Evolutionary conservation across 2,797 vertebrate species (phyloP), one percentile per base, ranked within the genome.

Genomic region (Malacoraja senta): DNA sequence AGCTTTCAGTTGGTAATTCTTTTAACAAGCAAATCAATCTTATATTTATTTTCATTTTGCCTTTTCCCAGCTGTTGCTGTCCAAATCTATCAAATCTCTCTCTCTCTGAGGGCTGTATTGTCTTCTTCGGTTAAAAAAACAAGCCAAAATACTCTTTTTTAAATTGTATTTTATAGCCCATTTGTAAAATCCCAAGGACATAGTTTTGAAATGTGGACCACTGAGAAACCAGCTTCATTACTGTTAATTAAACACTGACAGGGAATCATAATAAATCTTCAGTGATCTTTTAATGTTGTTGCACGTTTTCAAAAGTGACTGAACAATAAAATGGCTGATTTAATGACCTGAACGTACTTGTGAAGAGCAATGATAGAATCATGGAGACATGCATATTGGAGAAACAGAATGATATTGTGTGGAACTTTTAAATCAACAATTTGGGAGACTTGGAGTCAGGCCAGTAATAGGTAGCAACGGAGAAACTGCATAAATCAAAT

Each of bases 1-100:
- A 63, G n/a, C 19, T 88, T 88, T 65, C n/a, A 65, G 10, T 65
- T 65, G 29, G 83, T 88, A 63, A 65, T 65, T 86, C 12, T 12
- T 32, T 32, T 88, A 9, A 79, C 77, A 79, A 88, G 15, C 58
- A 88, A 88, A 88, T 65, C 26, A 88, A 88, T 88, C 61, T 63
- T 65, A 29, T n/a, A 88, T 88, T 63, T 65, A 63, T 65, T 13
- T 88, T 32, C 29, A 88, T 88, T 65, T 13, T 88, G 13, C 63
- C 13, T 65, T 61, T 32, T 32, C 65, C 58, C 83, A 88, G 61
- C 83, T 65, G 26, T 32, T 88, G 29, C 83, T 65, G 83, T 88
- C 6, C n/a, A 65, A 88, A 65, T 63, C 58, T 88, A n/a, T 65
- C 61, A 65, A 29, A 32, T 88, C 83, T n/a, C 29, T 32, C 15